A percentile compares a stretch with the other conserved stretches of the same genome.
Conservation (phyloP, 2,888 invertebrate genomes). For the Cryptocephalus moraei region DNA sequence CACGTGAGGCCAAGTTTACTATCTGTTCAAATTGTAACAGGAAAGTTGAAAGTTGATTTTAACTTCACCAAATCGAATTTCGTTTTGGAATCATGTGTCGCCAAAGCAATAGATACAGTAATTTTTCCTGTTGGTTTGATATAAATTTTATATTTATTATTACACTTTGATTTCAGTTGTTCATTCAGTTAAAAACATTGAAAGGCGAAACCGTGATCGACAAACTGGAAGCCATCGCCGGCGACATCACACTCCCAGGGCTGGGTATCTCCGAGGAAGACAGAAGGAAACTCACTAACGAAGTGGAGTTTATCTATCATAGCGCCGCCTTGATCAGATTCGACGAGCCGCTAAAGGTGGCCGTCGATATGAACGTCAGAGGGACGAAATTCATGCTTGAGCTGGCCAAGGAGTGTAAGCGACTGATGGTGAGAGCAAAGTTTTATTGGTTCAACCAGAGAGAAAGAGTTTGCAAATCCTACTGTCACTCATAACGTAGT, state of each 20-base stretch:
- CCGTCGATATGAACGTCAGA: conserved; percentile 84
- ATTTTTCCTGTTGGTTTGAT: too few species aligned
- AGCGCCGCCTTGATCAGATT: conserved; percentile 67
- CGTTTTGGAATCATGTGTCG: too few species aligned
- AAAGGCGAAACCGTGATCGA: conserved; percentile 52
- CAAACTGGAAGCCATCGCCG: conserved; percentile 61
- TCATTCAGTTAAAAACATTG: conserved; percentile 56
- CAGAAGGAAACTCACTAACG: conserved; percentile 50
- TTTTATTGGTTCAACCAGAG: too few species aligned
- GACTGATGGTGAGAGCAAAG: conserved; percentile 50
- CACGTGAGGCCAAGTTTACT: background rate
- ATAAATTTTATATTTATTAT: too few species aligned
- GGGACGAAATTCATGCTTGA: conserved; percentile 83
- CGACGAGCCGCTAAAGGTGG: conserved; percentile 82
- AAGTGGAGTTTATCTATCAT: conserved; percentile 81
- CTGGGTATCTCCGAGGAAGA: conserved; percentile 60
- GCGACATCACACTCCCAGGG: conserved; percentile 59
- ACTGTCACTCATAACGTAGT: too few species aligned
- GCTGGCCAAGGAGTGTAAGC: conserved; percentile 65
- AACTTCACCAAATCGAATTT: too few species aligned
- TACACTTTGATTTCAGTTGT: conserved; percentile 51
- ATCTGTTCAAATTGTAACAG: too few species aligned
- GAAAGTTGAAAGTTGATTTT: too few species aligned
- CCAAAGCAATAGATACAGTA: too few species aligned
- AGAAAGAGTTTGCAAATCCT: too few species aligned